Evolutionary conservation across 2,888 invertebrate species (phyloP), one percentile per base, ranked within the genome.

Genomic region (Amorpha juglandis): DNA sequence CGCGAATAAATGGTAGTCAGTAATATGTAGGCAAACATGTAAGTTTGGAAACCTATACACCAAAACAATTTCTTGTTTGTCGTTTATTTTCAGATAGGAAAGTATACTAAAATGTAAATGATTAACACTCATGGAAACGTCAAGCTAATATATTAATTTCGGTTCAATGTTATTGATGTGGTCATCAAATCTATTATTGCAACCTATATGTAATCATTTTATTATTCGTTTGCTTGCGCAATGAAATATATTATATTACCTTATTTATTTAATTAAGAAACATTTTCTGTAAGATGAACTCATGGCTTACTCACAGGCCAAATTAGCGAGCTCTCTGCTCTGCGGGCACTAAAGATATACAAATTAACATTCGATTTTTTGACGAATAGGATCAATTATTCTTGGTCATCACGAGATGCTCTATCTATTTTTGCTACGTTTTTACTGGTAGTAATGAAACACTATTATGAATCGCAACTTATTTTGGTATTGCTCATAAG

Each of bases 231-330:
- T 45, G 53, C 33, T 45, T 16, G n/a, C 35, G 33, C 33, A 55
- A 47, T 50, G 64, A 64, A 47, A 55, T 64, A 45, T 45, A n/a
- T n/a, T n/a, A 21, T 19, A 64, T 55, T 53, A 64, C 16, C 45
- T 47, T 64, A 64, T 64, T 64, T 64, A 47, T 53, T 53, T 47
- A 27, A 53, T 19, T 64, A 47, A 27, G 33, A 64, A 16, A 45
- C 16, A 50, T 42, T 51, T 50, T n/a, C 33, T 47, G 14, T 64
- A 16, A 47, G 77, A 79, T 78, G 79, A 78, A 75, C 72, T 78
- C 78, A 77, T 53, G 63, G 64, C 51, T 77, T 76, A 69, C 70
- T 81, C 80, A 78, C 66, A 71, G 71, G 74, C 74, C 71, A 72
- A 80, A 75, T 78, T 78, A 74, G 77, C 73, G 27, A 27, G 27